Evolutionary conservation across 2,888 invertebrate genomes (phyloP).

Genomic region (Podotricha telesiphe): DNA sequence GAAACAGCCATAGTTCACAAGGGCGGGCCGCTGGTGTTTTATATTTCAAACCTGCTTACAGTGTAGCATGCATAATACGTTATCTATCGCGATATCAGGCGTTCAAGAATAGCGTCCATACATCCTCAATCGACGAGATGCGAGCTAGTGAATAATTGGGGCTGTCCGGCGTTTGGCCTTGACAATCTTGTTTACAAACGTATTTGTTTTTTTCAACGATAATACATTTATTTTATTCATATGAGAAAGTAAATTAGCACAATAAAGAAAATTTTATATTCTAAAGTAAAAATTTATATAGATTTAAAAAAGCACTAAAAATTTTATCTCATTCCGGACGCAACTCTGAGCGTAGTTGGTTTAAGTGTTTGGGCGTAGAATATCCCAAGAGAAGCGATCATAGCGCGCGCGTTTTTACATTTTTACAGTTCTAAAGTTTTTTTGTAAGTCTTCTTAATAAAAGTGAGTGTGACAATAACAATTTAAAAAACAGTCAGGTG

Average conservation of each 20-base stretch:
- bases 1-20: too few relatives aligned
- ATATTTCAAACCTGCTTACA: background rate
- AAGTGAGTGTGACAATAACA: background rate
- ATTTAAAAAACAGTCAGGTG: background rate
- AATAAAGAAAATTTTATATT: too few relatives aligned
- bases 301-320: background rate
- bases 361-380: background rate
- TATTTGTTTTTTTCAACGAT: slow-evolving; percentile 17
- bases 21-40: too few relatives aligned
- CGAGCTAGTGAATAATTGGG: slow-evolving; percentile 50
- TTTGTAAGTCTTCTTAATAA: background rate
- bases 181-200: slow-evolving; percentile 41
- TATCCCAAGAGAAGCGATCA: background rate
- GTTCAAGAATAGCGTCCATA: slow-evolving; percentile 39
- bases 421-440: background rate
- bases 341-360: background rate
- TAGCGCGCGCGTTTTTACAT: background rate
- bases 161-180: slow-evolving; percentile 51
- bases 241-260: too few relatives aligned
- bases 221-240: background rate
- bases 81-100: slow-evolving; percentile 38
- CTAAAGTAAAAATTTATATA: too few relatives aligned
- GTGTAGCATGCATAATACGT: slow-evolving; percentile 16
- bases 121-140: slow-evolving; percentile 45
- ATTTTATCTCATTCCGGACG: background rate